A percentile compares a stretch with the other conserved stretches of the same genome.
Evolutionary conservation across 1,140 invertebrate genomes (phyloP).

Genomic region (Drosophila bocqueti): DNA sequence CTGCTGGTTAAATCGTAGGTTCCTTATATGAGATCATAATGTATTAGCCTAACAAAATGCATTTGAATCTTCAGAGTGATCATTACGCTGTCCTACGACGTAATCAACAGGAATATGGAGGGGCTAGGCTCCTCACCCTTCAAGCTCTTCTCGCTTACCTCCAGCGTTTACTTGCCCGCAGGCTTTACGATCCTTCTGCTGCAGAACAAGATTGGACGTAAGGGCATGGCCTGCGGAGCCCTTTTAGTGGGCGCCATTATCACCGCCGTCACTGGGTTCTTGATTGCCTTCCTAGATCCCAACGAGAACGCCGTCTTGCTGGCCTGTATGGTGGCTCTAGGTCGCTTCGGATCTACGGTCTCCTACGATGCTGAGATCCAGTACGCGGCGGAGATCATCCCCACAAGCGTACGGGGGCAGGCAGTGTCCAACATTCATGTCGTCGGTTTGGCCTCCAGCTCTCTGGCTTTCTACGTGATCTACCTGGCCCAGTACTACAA

Average conservation of each 20-base stretch:
- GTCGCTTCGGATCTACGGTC: conserved; percentile 88
- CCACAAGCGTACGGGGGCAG: conserved; percentile 87
- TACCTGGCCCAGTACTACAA: conserved; percentile 85
- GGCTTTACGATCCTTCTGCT: conserved; percentile 86
- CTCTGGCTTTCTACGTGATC: conserved; percentile 76
- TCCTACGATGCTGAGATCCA: conserved; percentile 88
- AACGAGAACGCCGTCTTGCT: conserved; percentile 65
- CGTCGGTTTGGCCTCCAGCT: conserved; percentile 85
- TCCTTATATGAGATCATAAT: not conserved
- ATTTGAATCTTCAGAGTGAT: conserved; percentile 85
- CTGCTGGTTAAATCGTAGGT: conserved; percentile 87
- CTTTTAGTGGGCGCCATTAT: conserved; percentile 86
- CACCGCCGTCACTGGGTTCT: conserved; percentile 77
- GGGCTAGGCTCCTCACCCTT: conserved; percentile 87
- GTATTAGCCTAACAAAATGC: not conserved
- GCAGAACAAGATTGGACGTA: conserved; percentile 87
- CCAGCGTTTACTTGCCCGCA: conserved; percentile 86
- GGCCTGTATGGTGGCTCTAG: conserved; percentile 84
- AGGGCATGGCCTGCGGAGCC: conserved; percentile 86
- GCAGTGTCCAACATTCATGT: conserved; percentile 87
- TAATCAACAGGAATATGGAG: conserved; percentile 87
- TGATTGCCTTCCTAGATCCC: conserved; percentile 67
- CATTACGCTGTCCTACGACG: conserved; percentile 87
- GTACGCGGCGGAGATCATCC: conserved; percentile 89
- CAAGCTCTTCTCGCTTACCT: conserved; percentile 86